Evolutionary conservation across 2,797 vertebrate genomes (phyloP), one percentile per base, ranked within the genome.

Genomic region (Discoglossus pictus): DNA sequence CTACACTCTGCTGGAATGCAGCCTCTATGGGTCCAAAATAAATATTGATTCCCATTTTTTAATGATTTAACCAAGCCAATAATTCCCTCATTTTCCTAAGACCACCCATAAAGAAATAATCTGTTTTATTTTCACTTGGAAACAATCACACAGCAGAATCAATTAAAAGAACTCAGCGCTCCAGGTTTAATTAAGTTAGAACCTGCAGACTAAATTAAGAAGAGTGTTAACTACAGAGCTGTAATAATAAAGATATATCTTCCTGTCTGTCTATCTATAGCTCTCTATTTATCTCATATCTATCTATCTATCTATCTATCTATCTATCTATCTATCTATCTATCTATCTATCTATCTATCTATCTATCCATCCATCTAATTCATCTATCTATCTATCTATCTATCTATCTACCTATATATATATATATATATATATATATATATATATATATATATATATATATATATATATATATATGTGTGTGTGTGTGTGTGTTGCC

Each of bases 21-120:
- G 44, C 48, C 44, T 21, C n/a, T 31, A 31, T 27, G 23, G 16
- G 24, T 64, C 68, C 68, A 71, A 71, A 71, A 61, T 59, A 71
- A 71, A 71, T 71, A 71, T 71, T 71, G 68, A 64, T 71, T 71
- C 68, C 68, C 68, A 70, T 64, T 71, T 71, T 71, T 71, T 71
- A 64, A 71, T 71, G 68, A 71, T 71, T 71, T 71, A 71, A 71
- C 68, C 61, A 71, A 71, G 68, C 68, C 68, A 71, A 71, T 71
- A 71, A 71, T 71, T 63, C 61, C 60, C 61, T 71, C 60, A 71
- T 71, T 71, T 71, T 64, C 68, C 52, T 50, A 63, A 71, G 68
- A 71, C 68, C 68, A 71, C 68, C 68, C 68, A 64, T 64, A 71
- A 71, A 64, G 68, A 71, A 71, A 62, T 64, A 71, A 71, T 71